Conservation (phyloP, 2,797 vertebrate species). For the Thamnophis elegans region DNA sequence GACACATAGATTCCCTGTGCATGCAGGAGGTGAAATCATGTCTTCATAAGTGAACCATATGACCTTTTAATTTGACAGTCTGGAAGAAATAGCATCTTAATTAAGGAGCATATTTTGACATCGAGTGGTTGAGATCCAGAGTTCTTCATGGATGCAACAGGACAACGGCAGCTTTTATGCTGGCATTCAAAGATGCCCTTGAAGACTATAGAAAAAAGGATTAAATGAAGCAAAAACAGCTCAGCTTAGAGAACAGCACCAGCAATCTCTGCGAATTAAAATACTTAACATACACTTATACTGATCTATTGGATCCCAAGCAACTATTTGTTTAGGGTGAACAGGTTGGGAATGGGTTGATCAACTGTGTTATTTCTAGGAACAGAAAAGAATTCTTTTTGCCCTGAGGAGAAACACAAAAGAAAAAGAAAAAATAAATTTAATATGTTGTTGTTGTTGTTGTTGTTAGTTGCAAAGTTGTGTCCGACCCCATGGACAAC, state of each 20-base stretch:
- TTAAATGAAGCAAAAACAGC: neutral
- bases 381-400: neutral
- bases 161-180: neutral
- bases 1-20: neutral
- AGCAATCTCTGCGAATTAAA: neutral
- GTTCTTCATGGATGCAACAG: neutral
- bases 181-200: neutral
- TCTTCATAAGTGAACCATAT: conserved; percentile 1
- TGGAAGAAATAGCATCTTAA: conserved; percentile 5
- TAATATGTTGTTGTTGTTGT: neutral
- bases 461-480: too few species aligned
- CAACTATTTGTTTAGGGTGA: neutral
- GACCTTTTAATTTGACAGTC: neutral
- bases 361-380: neutral
- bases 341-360: neutral
- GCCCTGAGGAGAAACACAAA: neutral
- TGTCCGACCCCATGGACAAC: too few species aligned
- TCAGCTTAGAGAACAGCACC: neutral
- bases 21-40: conserved; percentile 7
- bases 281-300: neutral
- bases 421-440: neutral
- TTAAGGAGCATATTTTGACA: neutral
- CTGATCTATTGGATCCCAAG: neutral
- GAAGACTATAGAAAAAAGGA: neutral
- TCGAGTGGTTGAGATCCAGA: neutral